These are phyloP conservation scores for Ochropleura leucogaster DNA, from an alignment of 2,888 invertebrate species.

Conservation along the genomic window DNA sequence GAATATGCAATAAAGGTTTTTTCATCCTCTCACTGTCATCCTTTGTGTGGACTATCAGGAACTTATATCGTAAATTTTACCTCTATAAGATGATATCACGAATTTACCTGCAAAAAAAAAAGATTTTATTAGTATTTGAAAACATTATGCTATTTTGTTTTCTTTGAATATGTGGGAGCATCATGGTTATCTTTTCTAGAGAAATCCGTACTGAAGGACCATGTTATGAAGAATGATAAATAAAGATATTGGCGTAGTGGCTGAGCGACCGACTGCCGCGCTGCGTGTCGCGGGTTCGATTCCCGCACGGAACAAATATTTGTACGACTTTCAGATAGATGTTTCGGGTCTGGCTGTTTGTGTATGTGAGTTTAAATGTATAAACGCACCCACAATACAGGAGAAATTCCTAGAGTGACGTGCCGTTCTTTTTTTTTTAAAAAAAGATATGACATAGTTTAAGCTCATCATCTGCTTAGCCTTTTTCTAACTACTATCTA, in stretches of 20 bases:
- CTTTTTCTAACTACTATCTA: no score
- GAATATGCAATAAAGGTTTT: constrained; percentile 60
- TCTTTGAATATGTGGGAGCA: constrained; percentile 38
- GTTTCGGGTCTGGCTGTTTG: no score
- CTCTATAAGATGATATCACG: constrained; percentile 66
- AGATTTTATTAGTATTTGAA: constrained; percentile 54
- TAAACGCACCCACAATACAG: no score
- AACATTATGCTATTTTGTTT: constrained; percentile 28
- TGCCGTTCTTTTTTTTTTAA: no score
- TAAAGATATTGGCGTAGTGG: no score
- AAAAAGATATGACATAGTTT: background rate
- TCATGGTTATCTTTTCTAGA: background rate
- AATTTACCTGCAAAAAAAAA: constrained; percentile 73
- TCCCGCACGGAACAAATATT: no score
- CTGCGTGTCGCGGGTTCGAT: no score
- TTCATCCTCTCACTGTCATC: constrained; percentile 21
- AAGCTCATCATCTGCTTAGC: no score
- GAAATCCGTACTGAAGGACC: background rate
- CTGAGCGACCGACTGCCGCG: no score
- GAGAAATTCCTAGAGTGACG: no score
- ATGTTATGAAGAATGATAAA: background rate
- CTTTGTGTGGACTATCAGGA: constrained; percentile 59
- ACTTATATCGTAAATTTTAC: constrained; percentile 66
- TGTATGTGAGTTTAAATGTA: no score
- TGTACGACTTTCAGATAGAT: no score